Percentiles rank a stretch among this genome's conserved stretches.
Conservation (phyloP, 1,140 invertebrate species). For the Camponotus floridanus region DNA sequence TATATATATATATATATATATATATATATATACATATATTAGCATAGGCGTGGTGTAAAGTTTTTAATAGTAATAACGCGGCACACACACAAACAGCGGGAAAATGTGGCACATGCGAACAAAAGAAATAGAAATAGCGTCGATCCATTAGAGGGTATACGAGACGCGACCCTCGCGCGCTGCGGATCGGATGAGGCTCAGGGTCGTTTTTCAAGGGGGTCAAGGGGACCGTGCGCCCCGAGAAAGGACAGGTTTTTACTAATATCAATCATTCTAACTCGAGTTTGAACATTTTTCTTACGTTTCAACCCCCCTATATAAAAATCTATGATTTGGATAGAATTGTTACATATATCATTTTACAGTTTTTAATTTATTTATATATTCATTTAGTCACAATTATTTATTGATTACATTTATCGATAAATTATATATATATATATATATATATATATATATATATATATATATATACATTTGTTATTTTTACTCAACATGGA, state of each 20-base stretch:
- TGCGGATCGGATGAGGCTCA: slow-evolving; percentile 70
- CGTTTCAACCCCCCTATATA: not conserved
- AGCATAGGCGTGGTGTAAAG: not conserved
- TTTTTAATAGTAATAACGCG: slow-evolving; percentile 36
- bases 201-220: slow-evolving; percentile 82
- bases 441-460: no score
- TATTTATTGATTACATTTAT: no score
- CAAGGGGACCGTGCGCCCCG: slow-evolving; percentile 81
- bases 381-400: no score
- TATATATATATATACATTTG: no score
- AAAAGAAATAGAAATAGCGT: slow-evolving; percentile 43
- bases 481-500: no score
- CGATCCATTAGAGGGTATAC: slow-evolving; percentile 69
- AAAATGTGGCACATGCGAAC: slow-evolving; percentile 26
- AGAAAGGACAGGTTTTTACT: slow-evolving; percentile 71
- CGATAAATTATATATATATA: no score
- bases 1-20: not conserved
- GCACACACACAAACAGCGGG: slow-evolving; percentile 2
- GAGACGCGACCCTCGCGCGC: slow-evolving; percentile 55
- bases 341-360: no score
- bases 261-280: slow-evolving; percentile 56
- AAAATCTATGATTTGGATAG: no score
- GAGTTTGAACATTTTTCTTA: slow-evolving; percentile 37
- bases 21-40: not conserved
- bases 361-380: no score